Conservation (phyloP, 2,888 invertebrate genomes). For the Sipunculus nudus region DNA sequence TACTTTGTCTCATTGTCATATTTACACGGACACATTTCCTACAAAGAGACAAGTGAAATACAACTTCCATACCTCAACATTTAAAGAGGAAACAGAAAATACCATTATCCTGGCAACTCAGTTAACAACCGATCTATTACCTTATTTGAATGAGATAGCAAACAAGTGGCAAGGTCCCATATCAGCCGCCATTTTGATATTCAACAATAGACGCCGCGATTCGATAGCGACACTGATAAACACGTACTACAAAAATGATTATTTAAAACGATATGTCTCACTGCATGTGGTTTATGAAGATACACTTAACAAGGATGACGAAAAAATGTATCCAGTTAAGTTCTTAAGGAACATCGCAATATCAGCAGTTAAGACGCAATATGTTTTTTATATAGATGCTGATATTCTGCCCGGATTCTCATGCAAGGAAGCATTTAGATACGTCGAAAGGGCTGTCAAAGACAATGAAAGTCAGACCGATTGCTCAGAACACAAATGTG, state of each 20-base stretch:
- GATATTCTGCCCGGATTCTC: slow-evolving; percentile 19
- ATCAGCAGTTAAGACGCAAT: background rate
- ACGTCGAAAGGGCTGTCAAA: no score
- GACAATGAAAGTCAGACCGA: background rate
- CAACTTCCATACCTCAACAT: slow-evolving; percentile 2
- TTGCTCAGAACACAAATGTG: slow-evolving; percentile 4
- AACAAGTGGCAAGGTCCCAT: slow-evolving; percentile 21
- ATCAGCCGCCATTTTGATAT: slow-evolving; percentile 21
- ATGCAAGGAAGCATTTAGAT: background rate
- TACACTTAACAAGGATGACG: slow-evolving; percentile 7
- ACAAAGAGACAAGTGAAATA: slow-evolving; percentile 3
- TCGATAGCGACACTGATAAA: no score
- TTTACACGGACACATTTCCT: slow-evolving; percentile 6
- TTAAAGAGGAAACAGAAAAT: background rate
- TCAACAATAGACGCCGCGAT: no score
- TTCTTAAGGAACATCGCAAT: slow-evolving; percentile 23
- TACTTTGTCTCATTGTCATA: background rate
- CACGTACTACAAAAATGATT: slow-evolving; percentile 3
- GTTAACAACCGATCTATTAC: slow-evolving; percentile 17
- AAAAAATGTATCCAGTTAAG: slow-evolving; percentile 17
- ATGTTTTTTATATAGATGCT: slow-evolving; percentile 20
- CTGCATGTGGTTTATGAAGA: slow-evolving; percentile 21
- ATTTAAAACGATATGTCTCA: slow-evolving; percentile 2
- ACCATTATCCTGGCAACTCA: slow-evolving; percentile 23
- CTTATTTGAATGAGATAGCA: background rate